Evolutionary conservation across 1,140 invertebrate species (phyloP), one percentile per base, ranked within the genome.

Genomic region (Microplitis demolitor): DNA sequence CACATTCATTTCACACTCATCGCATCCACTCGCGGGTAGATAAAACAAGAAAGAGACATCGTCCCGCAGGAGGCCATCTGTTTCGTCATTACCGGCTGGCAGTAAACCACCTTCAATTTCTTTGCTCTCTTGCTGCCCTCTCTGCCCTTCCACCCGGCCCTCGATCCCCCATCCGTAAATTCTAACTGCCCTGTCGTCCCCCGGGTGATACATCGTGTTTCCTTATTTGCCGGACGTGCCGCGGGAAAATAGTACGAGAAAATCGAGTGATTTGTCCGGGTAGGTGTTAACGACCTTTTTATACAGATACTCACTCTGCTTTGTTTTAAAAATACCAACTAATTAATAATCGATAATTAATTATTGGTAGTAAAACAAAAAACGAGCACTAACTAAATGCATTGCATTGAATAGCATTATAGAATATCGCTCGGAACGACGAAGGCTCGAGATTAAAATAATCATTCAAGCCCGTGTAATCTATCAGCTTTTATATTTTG

Each of bases 211-310:
- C 85, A 87, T 87, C 82, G 84, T 84, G 82, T 86, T 85, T 86
- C 82, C 84, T 86, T 86, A 86, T 86, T 86, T 87, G 84, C 76
- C 77, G 83, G 81, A 86, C 85, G 85, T 86, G 85, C 83, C 79
- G 79, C 82, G 82, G 79, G 82, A 86, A 86, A 87, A 85, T 87
- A 83, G 83, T 77, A 81, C 79, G 81, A 84, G 84, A 86, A 87
- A 87, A 87, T 86, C 85, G 84, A 85, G 85, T 87, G 85, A 87
- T 87, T 87, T 86, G 85, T 86, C 84, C 84, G 74, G 75, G 81
- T 66, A 87, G 83, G 84, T 85, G 85, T 86, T 87, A 86, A 87
- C 83, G 83, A 80, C 73, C 71, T 72, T 58, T 66, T 58, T 58
- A 4, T 16, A 6, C 16, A 24, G 24, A 53, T 31, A 6, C 4